A percentile compares a stretch with the other conserved stretches of the same genome.
phyloP scores from a whole-genome alignment of 1,140 invertebrate species.

The Nasonia vitripennis region DNA sequence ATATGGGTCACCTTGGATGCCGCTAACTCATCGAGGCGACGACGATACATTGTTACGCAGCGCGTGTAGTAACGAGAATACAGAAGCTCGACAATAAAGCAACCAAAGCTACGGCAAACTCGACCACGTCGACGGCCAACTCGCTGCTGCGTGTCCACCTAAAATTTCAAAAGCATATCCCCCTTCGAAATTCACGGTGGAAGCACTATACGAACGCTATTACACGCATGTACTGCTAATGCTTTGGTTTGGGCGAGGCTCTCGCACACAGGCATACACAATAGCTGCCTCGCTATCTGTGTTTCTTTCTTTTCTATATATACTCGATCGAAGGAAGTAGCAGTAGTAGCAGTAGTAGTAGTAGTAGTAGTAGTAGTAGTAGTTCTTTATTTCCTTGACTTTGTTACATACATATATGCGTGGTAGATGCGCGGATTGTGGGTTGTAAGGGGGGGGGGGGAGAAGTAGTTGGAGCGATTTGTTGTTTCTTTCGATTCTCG shows the following conservation, averaged over 20 bases:
- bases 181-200: neutral
- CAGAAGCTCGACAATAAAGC: neutral
- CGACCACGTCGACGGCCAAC: neutral
- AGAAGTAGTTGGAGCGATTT: neutral
- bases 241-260: constrained; percentile 21
- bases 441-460: neutral
- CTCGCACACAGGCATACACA: neutral
- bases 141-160: neutral
- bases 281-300: neutral
- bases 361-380: neutral
- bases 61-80: neutral
- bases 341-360: neutral
- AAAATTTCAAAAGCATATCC: neutral
- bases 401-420: constrained; percentile 2
- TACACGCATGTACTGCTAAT: neutral
- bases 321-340: constrained; percentile 26
- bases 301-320: constrained; percentile 7
- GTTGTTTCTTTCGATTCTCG: neutral
- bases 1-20: neutral
- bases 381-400: constrained; percentile 5
- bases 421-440: neutral
- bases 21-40: neutral
- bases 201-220: neutral
- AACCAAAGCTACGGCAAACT: neutral
- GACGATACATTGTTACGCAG: neutral